Conservation (phyloP, 2,797 vertebrate species). For the Pipistrellus pipistrellus region DNA sequence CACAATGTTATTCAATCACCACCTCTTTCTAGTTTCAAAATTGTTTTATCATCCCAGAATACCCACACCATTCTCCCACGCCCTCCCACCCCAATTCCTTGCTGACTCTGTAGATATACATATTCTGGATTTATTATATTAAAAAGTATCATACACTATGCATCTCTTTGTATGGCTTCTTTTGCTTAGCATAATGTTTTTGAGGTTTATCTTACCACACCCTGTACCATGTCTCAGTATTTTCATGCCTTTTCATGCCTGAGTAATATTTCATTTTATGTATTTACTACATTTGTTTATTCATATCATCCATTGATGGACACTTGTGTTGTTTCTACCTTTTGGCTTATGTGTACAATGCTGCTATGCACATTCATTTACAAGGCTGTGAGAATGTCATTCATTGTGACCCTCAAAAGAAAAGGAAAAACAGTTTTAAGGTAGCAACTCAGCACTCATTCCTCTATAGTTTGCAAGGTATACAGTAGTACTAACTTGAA, state of each 20-base stretch:
- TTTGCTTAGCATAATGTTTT: constrained; percentile 2
- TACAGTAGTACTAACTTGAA: not conserved
- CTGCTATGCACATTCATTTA: not conserved
- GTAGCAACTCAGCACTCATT: not conserved
- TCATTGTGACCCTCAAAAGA: not conserved
- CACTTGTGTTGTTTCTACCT: not conserved
- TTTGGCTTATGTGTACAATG: not conserved
- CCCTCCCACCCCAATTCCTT: not conserved
- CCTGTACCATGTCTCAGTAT: not conserved
- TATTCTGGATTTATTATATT: not conserved
- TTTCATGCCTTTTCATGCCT: not conserved
- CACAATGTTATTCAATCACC: not conserved
- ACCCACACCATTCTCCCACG: not conserved
- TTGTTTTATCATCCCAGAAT: not conserved
- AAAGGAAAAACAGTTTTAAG: not conserved
- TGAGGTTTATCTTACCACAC: not conserved
- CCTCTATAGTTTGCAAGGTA: not conserved
- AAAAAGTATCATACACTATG: constrained; percentile 21
- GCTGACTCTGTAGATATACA: not conserved
- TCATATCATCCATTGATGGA: not conserved
- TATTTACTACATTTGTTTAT: not conserved
- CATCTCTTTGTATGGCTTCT: not conserved
- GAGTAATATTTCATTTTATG: not conserved
- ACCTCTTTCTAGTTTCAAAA: not conserved
- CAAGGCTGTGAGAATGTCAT: not conserved